These are phyloP conservation scores for Mormyrus iriodes DNA, from an alignment of 2,113 vertebrate species.

Conservation along the genomic window DNA sequence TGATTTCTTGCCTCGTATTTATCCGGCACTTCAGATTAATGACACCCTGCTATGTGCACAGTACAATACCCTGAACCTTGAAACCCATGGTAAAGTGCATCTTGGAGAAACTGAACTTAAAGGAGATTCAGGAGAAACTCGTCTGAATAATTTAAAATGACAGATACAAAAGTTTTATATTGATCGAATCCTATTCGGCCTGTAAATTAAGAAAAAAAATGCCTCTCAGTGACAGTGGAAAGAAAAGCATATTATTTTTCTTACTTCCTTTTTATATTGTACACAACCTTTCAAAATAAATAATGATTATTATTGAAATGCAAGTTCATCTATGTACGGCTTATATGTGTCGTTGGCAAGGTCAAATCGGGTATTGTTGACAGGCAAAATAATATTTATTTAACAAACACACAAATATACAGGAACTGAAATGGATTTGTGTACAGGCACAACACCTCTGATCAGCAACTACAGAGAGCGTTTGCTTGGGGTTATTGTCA, in stretches of 20 bases:
- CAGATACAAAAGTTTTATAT: neutral
- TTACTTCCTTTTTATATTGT: no score
- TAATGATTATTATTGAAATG: no score
- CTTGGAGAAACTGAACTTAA: neutral
- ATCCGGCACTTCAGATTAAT: neutral
- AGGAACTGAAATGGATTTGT: no score
- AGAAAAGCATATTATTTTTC: neutral
- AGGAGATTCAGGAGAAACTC: neutral
- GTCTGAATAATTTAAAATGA: neutral
- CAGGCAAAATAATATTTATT: no score
- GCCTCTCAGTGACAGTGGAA: neutral
- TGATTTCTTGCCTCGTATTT: neutral
- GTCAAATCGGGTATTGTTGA: no score
- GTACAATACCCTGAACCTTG: neutral
- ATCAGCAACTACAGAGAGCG: no score
- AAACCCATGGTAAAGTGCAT: neutral
- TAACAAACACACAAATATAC: no score
- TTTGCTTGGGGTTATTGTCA: no score
- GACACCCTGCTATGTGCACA: neutral
- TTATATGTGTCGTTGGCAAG: no score
- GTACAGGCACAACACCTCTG: no score
- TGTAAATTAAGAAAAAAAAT: neutral
- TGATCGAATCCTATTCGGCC: neutral
- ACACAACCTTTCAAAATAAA: no score
- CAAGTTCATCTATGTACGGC: no score